Evolutionary conservation across 2,888 invertebrate species (phyloP).

Genomic region (Leptopilina myrica): DNA sequence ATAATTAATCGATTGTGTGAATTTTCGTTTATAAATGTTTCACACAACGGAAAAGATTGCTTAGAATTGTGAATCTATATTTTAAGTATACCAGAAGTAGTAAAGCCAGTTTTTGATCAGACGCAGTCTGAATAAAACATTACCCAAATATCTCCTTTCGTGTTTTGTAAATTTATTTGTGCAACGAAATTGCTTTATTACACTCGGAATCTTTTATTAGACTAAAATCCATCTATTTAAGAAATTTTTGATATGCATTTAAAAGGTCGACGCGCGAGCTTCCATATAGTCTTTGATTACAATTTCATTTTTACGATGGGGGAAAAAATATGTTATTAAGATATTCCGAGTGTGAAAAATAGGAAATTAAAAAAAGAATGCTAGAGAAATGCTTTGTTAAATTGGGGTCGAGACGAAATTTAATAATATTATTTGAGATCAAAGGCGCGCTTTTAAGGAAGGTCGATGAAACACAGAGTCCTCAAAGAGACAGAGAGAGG

Average conservation of each 20-base stretch:
- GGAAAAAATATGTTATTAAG: not conserved
- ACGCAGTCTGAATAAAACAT: too few species aligned
- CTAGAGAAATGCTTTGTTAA: slow-evolving; percentile 3
- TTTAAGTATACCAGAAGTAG: too few species aligned
- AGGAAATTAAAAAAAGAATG: not conserved
- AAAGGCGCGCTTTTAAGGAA: slow-evolving; percentile 21
- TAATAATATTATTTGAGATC: slow-evolving; percentile 28
- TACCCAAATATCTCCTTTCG: too few species aligned
- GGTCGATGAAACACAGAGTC: not conserved
- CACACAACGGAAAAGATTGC: too few species aligned
- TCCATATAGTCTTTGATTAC: too few species aligned
- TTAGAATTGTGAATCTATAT: too few species aligned
- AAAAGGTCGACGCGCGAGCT: not conserved
- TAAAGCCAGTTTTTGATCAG: too few species aligned
- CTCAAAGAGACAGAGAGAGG: not conserved
- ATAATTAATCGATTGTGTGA: too few species aligned
- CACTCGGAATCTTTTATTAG: not conserved
- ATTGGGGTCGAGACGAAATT: slow-evolving; percentile 11
- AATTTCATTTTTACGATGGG: too few species aligned
- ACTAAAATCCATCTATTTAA: not conserved
- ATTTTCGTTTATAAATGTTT: too few species aligned
- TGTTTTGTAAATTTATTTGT: too few species aligned
- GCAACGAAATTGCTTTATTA: not conserved
- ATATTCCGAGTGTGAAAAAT: slow-evolving; percentile 6
- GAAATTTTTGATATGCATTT: not conserved